phyloP scores from a whole-genome alignment of 2,113 vertebrate species.

The Ciconia stormi region DNA sequence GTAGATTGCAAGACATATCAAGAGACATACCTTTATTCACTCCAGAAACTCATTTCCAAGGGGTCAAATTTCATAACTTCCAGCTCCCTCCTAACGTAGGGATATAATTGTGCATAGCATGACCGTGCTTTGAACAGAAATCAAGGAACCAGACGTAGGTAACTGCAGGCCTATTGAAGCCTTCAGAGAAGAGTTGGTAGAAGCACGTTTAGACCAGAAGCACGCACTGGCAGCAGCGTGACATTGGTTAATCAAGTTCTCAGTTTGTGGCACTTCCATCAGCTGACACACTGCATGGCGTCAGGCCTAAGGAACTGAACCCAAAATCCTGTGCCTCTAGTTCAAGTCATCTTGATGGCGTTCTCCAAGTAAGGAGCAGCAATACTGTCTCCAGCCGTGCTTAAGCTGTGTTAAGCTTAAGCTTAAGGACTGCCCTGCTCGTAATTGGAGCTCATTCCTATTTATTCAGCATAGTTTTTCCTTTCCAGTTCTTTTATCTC shows the following conservation, averaged over 20 bases:
- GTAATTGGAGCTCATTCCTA: conserved; percentile 15
- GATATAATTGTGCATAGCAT: background rate
- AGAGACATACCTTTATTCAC: background rate
- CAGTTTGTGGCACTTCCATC: background rate
- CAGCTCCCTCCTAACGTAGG: background rate
- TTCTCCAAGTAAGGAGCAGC: background rate
- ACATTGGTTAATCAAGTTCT: background rate
- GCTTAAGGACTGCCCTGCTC: background rate
- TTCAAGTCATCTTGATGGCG: background rate
- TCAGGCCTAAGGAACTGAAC: background rate
- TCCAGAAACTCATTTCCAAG: background rate
- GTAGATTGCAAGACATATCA: background rate
- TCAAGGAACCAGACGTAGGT: background rate
- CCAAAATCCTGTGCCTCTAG: background rate
- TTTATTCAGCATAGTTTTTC: background rate
- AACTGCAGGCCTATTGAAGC: background rate
- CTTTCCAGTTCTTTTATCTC: conserved; percentile 33
- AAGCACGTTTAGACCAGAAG: background rate
- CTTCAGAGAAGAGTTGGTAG: background rate
- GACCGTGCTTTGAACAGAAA: background rate
- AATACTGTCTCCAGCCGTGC: background rate
- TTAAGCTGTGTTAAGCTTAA: background rate
- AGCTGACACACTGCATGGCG: background rate
- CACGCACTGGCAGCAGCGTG: background rate
- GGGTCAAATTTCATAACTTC: background rate